These are phyloP conservation scores for Pseudoips prasinana DNA, from an alignment of 2,888 invertebrate genomes.

Conservation along the genomic window DNA sequence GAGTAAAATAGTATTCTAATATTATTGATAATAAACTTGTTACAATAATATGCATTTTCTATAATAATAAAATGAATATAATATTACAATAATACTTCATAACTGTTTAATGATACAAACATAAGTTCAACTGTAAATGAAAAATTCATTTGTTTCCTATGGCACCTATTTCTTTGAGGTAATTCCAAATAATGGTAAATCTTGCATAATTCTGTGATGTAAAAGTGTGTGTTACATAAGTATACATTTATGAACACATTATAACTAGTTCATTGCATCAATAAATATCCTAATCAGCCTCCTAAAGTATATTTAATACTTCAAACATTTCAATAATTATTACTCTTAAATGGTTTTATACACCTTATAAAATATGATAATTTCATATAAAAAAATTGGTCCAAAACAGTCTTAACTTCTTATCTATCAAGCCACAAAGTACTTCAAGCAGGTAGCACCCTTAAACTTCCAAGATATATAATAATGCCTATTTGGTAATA, in stretches of 20 bases:
- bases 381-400: slow-evolving; percentile 28
- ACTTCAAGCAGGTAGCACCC: slow-evolving; percentile 19
- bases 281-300: too few species aligned
- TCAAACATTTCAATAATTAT: too few species aligned
- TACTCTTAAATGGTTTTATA: too few species aligned
- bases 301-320: too few species aligned
- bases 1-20: slow-evolving; percentile 1
- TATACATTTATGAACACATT: slow-evolving; percentile 20
- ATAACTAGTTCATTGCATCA: slow-evolving; percentile 9
- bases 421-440: slow-evolving; percentile 14
- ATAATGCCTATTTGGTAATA: background rate
- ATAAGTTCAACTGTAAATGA: too few species aligned
- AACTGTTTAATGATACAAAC: too few species aligned
- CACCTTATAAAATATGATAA: too few species aligned
- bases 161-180: slow-evolving; percentile 28
- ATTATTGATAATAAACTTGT: slow-evolving; percentile 6
- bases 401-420: slow-evolving; percentile 33
- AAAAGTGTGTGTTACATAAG: slow-evolving; percentile 2
- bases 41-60: too few species aligned
- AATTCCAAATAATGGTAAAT: slow-evolving; percentile 10
- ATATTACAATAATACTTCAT: too few species aligned
- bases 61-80: too few species aligned
- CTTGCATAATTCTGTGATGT: slow-evolving; percentile 1
- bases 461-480: slow-evolving; percentile 3
- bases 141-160: slow-evolving; percentile 18